Conservation (phyloP, 1,140 invertebrate genomes). For the Nasonia longicornis region DNA sequence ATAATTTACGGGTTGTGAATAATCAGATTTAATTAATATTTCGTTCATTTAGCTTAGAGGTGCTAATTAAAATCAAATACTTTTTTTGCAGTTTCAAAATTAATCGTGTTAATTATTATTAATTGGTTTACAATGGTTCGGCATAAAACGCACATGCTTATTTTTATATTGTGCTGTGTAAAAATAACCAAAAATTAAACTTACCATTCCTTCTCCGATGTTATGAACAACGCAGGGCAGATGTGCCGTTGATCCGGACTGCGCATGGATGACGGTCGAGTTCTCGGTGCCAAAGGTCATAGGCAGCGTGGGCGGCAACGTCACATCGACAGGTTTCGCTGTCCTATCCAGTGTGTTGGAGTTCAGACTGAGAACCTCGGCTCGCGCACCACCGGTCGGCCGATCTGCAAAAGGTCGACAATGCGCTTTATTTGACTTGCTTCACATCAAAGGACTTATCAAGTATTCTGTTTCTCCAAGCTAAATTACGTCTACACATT, state of each 20-base stretch:
- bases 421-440: neutral
- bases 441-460: no score
- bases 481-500: no score
- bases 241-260: slow-evolving; percentile 84
- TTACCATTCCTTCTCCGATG: slow-evolving; percentile 87
- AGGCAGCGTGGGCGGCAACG: slow-evolving; percentile 63
- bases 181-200: slow-evolving; percentile 59
- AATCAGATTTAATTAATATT: no score
- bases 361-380: slow-evolving; percentile 60
- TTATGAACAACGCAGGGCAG: slow-evolving; percentile 86
- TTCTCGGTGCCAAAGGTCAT: slow-evolving; percentile 86
- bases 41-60: no score
- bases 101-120: no score
- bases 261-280: slow-evolving; percentile 82
- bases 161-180: no score
- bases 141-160: no score
- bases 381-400: slow-evolving; percentile 50
- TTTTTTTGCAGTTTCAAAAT: no score
- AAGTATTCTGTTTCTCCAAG: no score
- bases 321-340: slow-evolving; percentile 59
- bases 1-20: no score
- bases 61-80: no score
- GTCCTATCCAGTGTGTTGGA: slow-evolving; percentile 62
- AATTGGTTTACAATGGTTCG: no score
- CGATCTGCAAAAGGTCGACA: slow-evolving; percentile 51